These are phyloP conservation scores for Acleris emargana DNA, from an alignment of 2,888 invertebrate species.

Conservation along the genomic window DNA sequence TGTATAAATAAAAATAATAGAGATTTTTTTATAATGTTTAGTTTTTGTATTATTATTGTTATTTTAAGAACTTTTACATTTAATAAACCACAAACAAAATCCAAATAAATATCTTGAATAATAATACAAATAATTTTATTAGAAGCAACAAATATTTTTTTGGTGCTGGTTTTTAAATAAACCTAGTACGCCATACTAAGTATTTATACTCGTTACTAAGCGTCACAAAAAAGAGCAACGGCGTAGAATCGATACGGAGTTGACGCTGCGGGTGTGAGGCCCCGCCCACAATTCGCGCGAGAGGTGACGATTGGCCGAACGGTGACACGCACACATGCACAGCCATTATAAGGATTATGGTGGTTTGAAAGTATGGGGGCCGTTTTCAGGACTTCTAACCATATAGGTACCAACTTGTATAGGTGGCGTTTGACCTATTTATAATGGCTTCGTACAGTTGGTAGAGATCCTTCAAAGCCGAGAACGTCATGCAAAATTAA, in stretches of 20 bases:
- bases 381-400: slow-evolving; percentile 27
- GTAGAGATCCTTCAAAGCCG: neutral
- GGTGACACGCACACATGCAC: slow-evolving; percentile 44
- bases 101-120: too few species aligned
- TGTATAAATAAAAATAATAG: too few species aligned
- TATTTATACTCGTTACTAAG: slow-evolving; percentile 8
- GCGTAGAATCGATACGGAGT: slow-evolving; percentile 56
- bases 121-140: too few species aligned
- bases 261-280: slow-evolving; percentile 65
- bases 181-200: slow-evolving; percentile 5
- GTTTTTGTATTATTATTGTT: too few species aligned
- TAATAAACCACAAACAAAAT: too few species aligned
- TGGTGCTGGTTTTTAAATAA: neutral
- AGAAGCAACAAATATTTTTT: too few species aligned
- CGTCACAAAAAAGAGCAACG: slow-evolving; percentile 44
- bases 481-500: neutral
- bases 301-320: slow-evolving; percentile 78
- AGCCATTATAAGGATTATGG: slow-evolving; percentile 19
- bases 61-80: too few species aligned
- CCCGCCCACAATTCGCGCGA: slow-evolving; percentile 78
- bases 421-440: neutral
- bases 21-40: too few species aligned
- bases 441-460: neutral
- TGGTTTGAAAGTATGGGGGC: slow-evolving; percentile 34
- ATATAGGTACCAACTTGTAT: neutral